A percentile compares a stretch with the other conserved stretches of the same genome.
Evolutionary conservation across 2,113 vertebrate genomes (phyloP).

Genomic region (Aegithalos caudatus): DNA sequence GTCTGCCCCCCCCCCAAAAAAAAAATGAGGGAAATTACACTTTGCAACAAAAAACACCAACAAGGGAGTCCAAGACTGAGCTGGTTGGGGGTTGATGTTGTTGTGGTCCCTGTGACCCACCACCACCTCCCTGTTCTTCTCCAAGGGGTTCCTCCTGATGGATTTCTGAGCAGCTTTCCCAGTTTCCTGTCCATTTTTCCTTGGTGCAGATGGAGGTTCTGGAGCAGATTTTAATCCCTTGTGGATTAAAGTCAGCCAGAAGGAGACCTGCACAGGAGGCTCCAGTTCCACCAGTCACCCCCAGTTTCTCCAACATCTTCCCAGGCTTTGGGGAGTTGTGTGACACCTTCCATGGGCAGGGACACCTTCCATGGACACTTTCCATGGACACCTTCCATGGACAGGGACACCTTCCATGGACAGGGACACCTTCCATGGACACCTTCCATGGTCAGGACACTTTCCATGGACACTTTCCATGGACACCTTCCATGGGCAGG

Average conservation of each 20-base stretch:
- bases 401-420: background rate
- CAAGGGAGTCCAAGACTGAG: too few relatives aligned
- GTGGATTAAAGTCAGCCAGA: background rate
- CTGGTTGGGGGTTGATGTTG: background rate
- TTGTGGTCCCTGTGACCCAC: background rate
- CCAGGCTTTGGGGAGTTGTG: background rate
- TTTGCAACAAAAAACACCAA: background rate
- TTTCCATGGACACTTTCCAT: background rate
- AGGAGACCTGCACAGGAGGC: background rate
- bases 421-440: background rate
- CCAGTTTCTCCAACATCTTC: background rate
- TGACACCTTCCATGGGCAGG: background rate
- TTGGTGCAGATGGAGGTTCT: background rate
- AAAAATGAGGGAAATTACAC: background rate
- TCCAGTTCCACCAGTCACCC: background rate
- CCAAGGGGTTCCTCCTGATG: background rate
- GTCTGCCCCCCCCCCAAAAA: fast-evolving
- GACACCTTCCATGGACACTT: background rate
- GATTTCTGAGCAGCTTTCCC: background rate
- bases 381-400: background rate
- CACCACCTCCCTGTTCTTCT: background rate
- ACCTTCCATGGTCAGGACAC: background rate
- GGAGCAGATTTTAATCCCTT: background rate
- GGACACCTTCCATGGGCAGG: background rate
- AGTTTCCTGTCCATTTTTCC: background rate